phyloP scores from a whole-genome alignment of 2,113 vertebrate species.

The Acrocephalus kingi region DNA sequence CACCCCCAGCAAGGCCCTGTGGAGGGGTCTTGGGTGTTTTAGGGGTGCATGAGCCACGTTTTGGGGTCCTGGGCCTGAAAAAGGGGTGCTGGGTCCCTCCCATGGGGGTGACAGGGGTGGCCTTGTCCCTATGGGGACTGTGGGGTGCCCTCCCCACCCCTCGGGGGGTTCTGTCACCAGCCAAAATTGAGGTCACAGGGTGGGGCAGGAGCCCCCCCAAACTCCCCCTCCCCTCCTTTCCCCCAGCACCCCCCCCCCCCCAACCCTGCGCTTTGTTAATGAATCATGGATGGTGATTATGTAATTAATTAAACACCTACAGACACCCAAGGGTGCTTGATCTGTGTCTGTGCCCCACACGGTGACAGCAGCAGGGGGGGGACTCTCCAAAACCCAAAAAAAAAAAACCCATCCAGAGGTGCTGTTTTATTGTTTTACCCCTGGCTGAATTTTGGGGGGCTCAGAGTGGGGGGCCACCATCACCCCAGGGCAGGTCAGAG shows the following conservation, averaged over 20 bases:
- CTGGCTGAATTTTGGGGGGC: rapidly evolving
- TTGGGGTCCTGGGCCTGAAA: not conserved
- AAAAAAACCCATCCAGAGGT: not conserved
- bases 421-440: not conserved
- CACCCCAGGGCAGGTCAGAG: not conserved
- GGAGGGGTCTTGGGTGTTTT: not conserved
- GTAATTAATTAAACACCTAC: not conserved
- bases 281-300: not conserved
- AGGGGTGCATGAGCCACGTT: not conserved
- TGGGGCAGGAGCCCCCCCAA: not conserved
- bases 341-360: not conserved
- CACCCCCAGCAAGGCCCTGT: not conserved
- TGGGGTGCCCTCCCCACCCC: not conserved
- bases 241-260: not conserved
- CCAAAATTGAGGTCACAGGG: not conserved
- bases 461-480: not conserved
- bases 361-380: not conserved
- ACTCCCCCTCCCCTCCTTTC: not conserved
- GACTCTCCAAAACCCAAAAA: too few species aligned
- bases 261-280: not conserved
- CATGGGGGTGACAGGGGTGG: not conserved
- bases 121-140: not conserved
- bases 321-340: rapidly evolving
- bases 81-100: not conserved
- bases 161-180: not conserved